A percentile compares a stretch with the other conserved stretches of the same genome.
Conservation (phyloP, 1,140 invertebrate genomes). For the Pinna nobilis region DNA sequence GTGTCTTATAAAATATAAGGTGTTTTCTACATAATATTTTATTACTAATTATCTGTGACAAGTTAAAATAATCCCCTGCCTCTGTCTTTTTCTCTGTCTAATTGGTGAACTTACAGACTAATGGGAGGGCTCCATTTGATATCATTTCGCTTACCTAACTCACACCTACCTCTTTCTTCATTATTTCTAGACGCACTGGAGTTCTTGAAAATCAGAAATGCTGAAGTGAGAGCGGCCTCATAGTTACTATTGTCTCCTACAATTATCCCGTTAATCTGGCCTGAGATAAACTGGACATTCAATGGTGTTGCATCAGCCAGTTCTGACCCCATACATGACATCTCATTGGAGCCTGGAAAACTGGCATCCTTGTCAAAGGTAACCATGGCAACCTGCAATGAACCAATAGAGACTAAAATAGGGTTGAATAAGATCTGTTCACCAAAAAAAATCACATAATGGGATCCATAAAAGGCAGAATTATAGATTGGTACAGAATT, state of each 20-base stretch:
- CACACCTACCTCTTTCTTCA: neutral
- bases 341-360: constrained; percentile 3
- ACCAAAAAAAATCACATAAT: no score
- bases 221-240: constrained; percentile 2
- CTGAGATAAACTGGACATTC: constrained; percentile 6
- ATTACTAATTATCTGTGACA: no score
- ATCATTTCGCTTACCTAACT: no score
- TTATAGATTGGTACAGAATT: neutral
- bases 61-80: no score
- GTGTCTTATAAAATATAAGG: no score
- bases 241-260: constrained; percentile 7
- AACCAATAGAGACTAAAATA: no score
- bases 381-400: constrained; percentile 14
- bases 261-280: neutral
- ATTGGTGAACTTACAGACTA: no score
- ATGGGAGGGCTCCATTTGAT: no score
- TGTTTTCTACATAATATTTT: no score
- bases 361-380: neutral
- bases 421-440: no score
- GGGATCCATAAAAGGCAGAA: neutral
- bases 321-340: constrained; percentile 6
- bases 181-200: neutral
- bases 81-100: no score
- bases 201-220: constrained; percentile 14
- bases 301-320: constrained; percentile 12